phyloP scores from a whole-genome alignment of 2,797 vertebrate genomes.

The Macropodus opercularis region DNA sequence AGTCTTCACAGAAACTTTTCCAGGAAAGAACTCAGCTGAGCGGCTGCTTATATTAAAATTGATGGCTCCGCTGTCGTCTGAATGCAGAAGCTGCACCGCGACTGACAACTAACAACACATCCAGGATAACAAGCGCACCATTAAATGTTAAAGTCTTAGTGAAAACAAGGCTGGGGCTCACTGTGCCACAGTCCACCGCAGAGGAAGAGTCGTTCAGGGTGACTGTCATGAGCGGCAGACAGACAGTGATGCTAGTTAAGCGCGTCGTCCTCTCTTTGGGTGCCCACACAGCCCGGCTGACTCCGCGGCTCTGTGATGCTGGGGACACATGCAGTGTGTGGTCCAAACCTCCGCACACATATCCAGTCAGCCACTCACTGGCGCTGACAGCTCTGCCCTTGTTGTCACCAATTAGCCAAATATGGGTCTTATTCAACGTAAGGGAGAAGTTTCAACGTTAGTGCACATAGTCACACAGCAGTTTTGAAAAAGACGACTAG shows the following conservation, averaged over 20 bases:
- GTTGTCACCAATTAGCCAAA: conserved; percentile 51
- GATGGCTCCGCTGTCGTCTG: conserved; percentile 25
- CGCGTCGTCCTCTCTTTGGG: conserved; percentile 41
- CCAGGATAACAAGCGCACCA: conserved; percentile 58
- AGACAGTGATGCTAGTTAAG: conserved; percentile 53
- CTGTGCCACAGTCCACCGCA: conserved; percentile 16
- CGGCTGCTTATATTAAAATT: conserved; percentile 41
- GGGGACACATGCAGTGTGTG: conserved; percentile 4
- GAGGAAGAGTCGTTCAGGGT: conserved; percentile 27
- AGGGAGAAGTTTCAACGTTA: background rate
- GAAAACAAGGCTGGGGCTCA: conserved; percentile 33
- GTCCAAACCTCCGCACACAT: conserved; percentile 22
- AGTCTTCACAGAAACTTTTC: conserved; percentile 31
- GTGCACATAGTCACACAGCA: conserved; percentile 1
- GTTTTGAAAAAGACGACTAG: background rate
- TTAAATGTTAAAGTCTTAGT: conserved; percentile 57
- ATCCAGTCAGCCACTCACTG: conserved; percentile 20
- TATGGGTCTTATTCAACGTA: background rate
- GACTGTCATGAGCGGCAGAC: conserved; percentile 10
- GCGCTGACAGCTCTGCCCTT: conserved; percentile 31
- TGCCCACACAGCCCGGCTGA: conserved; percentile 19
- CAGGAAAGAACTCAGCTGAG: conserved; percentile 22
- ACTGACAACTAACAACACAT: conserved; percentile 38
- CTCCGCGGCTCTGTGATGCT: conserved; percentile 38
- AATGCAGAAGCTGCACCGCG: conserved; percentile 21